Percentiles rank a stretch among this genome's conserved stretches.
These are phyloP conservation scores for Pionites leucogaster DNA, from an alignment of 2,113 vertebrate genomes.

Conservation along the genomic window DNA sequence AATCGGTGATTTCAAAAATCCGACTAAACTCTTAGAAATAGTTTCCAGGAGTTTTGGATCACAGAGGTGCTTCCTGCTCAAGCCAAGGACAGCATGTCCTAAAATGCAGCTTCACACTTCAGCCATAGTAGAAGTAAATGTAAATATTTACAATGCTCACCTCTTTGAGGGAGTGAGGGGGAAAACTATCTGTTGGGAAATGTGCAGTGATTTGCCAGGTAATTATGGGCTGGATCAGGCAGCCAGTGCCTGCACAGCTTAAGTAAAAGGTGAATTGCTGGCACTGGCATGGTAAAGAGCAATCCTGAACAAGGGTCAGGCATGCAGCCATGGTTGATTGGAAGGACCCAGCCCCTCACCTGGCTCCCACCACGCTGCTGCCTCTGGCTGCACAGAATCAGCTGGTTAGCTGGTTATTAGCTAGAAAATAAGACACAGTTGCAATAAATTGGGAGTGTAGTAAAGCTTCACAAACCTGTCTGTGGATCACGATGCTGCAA, in stretches of 20 bases:
- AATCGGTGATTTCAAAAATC: neutral
- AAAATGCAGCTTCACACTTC: neutral
- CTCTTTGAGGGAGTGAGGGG: neutral
- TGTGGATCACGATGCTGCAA: neutral
- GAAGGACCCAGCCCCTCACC: neutral
- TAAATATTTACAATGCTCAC: neutral
- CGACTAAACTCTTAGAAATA: neutral
- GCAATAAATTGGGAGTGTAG: neutral
- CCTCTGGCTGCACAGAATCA: neutral
- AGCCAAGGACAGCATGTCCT: neutral
- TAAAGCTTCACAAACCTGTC: neutral
- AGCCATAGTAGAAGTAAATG: rapidly evolving
- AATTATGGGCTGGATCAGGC: neutral
- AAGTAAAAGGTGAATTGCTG: neutral
- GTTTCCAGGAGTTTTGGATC: neutral
- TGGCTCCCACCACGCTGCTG: rapidly evolving
- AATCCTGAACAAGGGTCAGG: neutral
- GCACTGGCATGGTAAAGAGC: neutral
- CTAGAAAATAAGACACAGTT: neutral
- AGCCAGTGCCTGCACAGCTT: neutral
- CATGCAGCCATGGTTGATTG: neutral
- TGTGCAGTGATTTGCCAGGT: neutral
- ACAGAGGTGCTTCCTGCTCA: rapidly evolving
- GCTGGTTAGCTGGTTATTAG: neutral
- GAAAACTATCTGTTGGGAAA: neutral